phyloP scores from a whole-genome alignment of 2,888 invertebrate genomes.

The Thereva unica region DNA sequence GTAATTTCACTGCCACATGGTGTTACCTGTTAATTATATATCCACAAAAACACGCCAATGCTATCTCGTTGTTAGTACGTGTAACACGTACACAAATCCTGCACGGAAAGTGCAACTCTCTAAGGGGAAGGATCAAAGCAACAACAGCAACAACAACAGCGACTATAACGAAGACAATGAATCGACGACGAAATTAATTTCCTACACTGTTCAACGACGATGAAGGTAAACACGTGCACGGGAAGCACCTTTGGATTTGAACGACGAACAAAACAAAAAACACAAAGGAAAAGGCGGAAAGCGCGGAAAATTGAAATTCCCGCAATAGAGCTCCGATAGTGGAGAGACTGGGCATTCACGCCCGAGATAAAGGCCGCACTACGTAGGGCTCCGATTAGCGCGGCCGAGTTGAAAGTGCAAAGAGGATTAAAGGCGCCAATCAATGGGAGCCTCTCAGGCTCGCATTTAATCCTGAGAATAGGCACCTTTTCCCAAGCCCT shows the following conservation, averaged over 20 bases:
- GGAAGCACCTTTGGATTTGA: conserved; percentile 8
- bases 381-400: conserved; percentile 21
- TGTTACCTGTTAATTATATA: conserved; percentile 18
- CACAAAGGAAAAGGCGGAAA: conserved; percentile 10
- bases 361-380: conserved; percentile 17
- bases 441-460: conserved; percentile 12
- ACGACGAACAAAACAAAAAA: conserved; percentile 15
- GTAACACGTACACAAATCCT: conserved; percentile 14
- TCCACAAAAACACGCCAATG: conserved; percentile 25
- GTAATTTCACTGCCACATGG: conserved; percentile 23
- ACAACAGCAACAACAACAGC: conserved; percentile 1
- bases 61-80: conserved; percentile 5
- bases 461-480: conserved; percentile 5
- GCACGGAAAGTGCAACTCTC: conserved; percentile 5
- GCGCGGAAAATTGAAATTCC: conserved; percentile 25
- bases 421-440: conserved; percentile 35
- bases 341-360: not conserved
- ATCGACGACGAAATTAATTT: conserved; percentile 37
- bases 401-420: conserved; percentile 32
- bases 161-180: not conserved
- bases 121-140: conserved; percentile 19
- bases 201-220: not conserved
- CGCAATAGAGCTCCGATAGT: not conserved
- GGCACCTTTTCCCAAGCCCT: not conserved
- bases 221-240: conserved; percentile 13